Evolutionary conservation across 2,888 invertebrate genomes (phyloP), one percentile per base, ranked within the genome.

Genomic region (Dolomedes plantarius): DNA sequence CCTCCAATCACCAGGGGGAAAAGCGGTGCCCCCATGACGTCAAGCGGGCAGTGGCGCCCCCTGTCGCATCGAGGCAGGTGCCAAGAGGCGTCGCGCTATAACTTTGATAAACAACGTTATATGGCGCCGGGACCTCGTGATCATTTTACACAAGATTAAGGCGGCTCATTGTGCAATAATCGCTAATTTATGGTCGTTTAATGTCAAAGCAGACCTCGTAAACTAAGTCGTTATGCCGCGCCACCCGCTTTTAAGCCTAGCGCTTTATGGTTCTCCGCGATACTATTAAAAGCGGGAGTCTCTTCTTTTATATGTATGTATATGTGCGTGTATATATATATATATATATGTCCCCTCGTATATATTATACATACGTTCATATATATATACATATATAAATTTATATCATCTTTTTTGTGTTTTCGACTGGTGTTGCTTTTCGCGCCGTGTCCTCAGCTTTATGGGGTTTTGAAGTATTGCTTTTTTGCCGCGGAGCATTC

Each of bases 161-260:
- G 86, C 79, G 65, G 79, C 79, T 86, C 79, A 79, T 86, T 86
- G 86, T 86, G 79, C 86, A 86, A 86, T 86, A 86, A 86, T 86
- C 86, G 79, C 79, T 79, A 86, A 79, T 86, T 86, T 86, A 86
- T 86, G 86, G 79, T 79, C 86, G 75, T 86, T 86, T 86, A 86
- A 86, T 86, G 86, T 86, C 86, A 86, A 74, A 79, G 86, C 79
- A 86, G 62, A 64, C 64, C 68, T 86, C 86, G 79, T 86, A 79
- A 86, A 86, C 86, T 86, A 86, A 75, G 79, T 79, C 86, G 86
- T 86, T 86, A 79, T 65, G 74, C 50, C 69, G 73, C 68, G 41
- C 76, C 75, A 28, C 71, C 83, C 56, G 50, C 83, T 77, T 72
- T 83, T 50, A 67, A 77, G 77, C 67, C 39, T 67, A 65, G 72